Percentiles rank a stretch among this genome's conserved stretches.
These are phyloP conservation scores for Batillaria attramentaria DNA, from an alignment of 1,140 invertebrate genomes.

Conservation along the genomic window DNA sequence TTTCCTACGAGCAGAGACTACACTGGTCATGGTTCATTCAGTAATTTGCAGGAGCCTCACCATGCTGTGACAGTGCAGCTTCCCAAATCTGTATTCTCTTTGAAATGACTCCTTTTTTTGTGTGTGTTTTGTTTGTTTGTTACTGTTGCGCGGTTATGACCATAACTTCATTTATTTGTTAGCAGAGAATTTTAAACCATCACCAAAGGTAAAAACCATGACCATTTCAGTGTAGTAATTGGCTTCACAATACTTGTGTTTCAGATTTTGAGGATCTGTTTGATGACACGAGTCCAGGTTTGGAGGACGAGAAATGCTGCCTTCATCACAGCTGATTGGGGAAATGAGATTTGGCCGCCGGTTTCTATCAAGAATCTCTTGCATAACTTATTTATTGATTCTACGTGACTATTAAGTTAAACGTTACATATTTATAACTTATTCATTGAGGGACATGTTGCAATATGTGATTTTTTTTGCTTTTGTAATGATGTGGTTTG, in stretches of 20 bases:
- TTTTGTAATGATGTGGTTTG: no score
- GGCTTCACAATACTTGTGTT: not conserved
- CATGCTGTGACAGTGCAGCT: no score
- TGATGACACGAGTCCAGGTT: conserved; percentile 14
- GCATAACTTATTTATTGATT: not conserved
- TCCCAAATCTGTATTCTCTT: no score
- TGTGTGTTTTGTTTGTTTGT: no score
- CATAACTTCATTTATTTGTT: not conserved
- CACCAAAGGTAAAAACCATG: not conserved
- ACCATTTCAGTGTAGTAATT: not conserved
- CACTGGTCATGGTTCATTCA: no score
- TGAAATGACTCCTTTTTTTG: no score
- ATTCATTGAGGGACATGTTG: not conserved
- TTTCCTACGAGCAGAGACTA: no score
- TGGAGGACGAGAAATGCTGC: not conserved
- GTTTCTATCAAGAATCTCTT: not conserved
- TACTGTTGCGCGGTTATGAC: no score
- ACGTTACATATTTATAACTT: not conserved
- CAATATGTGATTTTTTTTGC: not conserved
- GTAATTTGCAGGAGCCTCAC: no score
- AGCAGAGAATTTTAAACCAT: not conserved
- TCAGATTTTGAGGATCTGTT: conserved; percentile 23
- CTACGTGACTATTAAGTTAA: not conserved
- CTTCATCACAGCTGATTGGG: not conserved
- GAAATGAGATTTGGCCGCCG: not conserved